Base-by-base conservation (phyloP, 2,888 invertebrate genomes). In the Criorhina ranunculi region DNA sequence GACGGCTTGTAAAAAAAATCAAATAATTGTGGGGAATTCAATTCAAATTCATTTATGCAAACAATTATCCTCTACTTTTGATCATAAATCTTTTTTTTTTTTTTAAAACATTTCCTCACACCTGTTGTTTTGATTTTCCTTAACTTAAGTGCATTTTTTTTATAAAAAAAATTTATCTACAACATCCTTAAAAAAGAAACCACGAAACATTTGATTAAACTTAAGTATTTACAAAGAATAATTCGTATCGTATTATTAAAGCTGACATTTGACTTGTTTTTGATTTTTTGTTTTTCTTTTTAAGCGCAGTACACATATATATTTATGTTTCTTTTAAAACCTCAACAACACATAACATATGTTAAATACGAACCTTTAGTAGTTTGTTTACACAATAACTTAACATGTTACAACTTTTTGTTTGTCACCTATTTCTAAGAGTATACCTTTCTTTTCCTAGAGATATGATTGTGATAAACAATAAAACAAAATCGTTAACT, bases 201-300 rank as follows among this genome's bases (percentile, higher is more conserved):
- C 19, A 33, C 12, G 2, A 49, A 57, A 35, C 11, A 46, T 42
- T 57, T 35, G 17, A 37, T 40, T 72, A n/a, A 75, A 75, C 40
- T 44, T 66, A 72, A 70, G 0, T 35, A 80, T 80, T 55, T 80
- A 80, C 80, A 79, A 12, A 12, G 73, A 73, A 37, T 35, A 44
- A 73, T 73, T 59, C 51, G 24, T 70, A 57, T 64, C 1, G 12
- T 6, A 7, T 44, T 60, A 29, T 76, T 81, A 81, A 81, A 81
- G 81, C 81, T 79, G 59, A 49, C 11, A 12, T 46, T 81, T 75
- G n/a, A 12, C 37, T 81, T 75, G n/a, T 8, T 37, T 33, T 35
- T 19, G 2, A 29, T 57, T 49, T 15, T 46, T 81, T 75, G 11
- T 8, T 37, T 33, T 35, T 19, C 1, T 37, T 57, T 49, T 37